Evolutionary conservation across 1,140 invertebrate species (phyloP), one percentile per base, ranked within the genome.

Genomic region (Octopus sinensis): DNA sequence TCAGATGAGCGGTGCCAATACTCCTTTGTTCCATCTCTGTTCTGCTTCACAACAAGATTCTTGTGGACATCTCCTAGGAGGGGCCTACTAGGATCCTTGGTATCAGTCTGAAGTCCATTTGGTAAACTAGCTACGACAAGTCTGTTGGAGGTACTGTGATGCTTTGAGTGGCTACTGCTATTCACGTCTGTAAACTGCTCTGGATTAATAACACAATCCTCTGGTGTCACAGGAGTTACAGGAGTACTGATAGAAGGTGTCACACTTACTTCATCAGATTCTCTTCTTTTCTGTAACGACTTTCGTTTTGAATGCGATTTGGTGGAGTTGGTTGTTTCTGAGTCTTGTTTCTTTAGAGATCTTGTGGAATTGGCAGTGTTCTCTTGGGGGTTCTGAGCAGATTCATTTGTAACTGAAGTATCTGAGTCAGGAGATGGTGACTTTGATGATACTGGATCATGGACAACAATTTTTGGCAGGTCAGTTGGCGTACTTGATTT

Each of bases 121-220:
- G 82, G 71, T 23, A 76, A 71, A 73, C 80, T 79, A 12, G 82
- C 85, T 56, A 80, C 82, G 75, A 85, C 85, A 13, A 84, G 52
- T 80, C 76, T 78, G 10, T 81, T 62, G 12, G 76, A 71, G 10
- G 81, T 68, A 43, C 84, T 78, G 13, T 82, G 73, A 53, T 80
- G 53, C 12, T 84, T 79, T 10, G 79, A 73, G 1, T 73, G 17
- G 56, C 56, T 17, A 12, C 9, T 12, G 9, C 9, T 12, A 62
- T 17, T 62, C 9, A 62, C 1, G 56, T 9, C 17, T 43, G 30
- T 43, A 43, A 43, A 43, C 17, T 62, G 9, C 17, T 12, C 13
- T 6, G 17, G 17, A 13, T 23, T 13, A 73, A 13, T 17, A 73
- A 73, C 5, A 73, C 68, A n/a, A n/a, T 73, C 68, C 13, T 73